These are phyloP conservation scores for Megalonaias nervosa DNA, from an alignment of 1,140 invertebrate species.

Conservation along the genomic window DNA sequence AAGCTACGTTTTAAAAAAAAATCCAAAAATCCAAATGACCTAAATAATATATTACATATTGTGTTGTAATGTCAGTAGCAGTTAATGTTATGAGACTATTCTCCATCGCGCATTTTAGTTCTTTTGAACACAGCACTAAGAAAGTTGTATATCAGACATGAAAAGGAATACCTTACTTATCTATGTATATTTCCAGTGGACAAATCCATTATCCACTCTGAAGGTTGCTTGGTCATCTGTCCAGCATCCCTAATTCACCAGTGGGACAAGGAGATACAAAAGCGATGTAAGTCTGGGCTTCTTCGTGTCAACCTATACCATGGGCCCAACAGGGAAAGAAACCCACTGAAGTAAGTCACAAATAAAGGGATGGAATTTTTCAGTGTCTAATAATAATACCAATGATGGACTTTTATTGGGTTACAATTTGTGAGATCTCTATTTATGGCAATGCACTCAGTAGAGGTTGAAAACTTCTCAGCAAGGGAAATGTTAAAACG, in stretches of 20 bases:
- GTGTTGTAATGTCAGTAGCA: not conserved
- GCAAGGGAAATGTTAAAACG: too few species aligned
- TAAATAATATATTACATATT: not conserved
- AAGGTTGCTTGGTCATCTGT: constrained; percentile 88
- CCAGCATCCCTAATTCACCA: constrained; percentile 84
- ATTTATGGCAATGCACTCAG: too few species aligned
- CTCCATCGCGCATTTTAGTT: too few species aligned
- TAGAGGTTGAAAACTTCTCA: too few species aligned
- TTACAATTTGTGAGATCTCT: too few species aligned
- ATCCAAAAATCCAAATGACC: too few species aligned
- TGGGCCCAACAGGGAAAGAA: constrained; percentile 81
- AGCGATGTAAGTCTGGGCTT: constrained; percentile 76
- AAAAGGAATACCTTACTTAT: not conserved
- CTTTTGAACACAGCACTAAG: too few species aligned
- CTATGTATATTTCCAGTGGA: constrained; percentile 44
- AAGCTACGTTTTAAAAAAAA: too few species aligned
- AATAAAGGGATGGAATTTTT: too few species aligned
- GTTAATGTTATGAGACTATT: not conserved
- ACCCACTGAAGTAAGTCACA: constrained; percentile 76
- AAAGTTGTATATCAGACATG: too few species aligned
- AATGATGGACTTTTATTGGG: too few species aligned
- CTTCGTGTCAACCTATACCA: constrained; percentile 85
- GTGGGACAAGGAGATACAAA: constrained; percentile 88
- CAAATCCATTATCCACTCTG: constrained; percentile 62
- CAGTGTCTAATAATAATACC: too few species aligned